These are phyloP conservation scores for Xenops minutus DNA, from an alignment of 2,797 vertebrate genomes.

Conservation along the genomic window DNA sequence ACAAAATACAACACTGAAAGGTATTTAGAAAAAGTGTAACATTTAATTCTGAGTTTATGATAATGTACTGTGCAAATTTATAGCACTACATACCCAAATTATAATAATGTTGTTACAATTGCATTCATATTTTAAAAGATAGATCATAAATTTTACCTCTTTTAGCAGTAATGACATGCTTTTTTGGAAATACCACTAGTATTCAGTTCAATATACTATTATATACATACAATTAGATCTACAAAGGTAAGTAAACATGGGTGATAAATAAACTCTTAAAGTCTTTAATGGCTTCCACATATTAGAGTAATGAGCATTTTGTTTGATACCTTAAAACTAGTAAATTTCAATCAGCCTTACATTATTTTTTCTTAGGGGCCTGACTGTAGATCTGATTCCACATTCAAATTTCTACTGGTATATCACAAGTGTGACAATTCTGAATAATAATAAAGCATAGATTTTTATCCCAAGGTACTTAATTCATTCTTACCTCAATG, in stretches of 20 bases:
- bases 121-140: neutral
- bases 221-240: neutral
- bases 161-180: neutral
- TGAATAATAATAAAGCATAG: neutral
- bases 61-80: neutral
- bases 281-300: neutral
- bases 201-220: neutral
- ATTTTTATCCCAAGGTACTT: neutral
- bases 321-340: neutral
- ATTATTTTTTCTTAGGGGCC: neutral
- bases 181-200: neutral
- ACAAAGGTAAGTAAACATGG: neutral
- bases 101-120: neutral
- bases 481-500: constrained; percentile 78
- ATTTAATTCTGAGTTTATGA: neutral
- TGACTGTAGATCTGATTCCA: neutral
- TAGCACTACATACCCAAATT: neutral
- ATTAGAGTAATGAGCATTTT: neutral
- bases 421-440: neutral
- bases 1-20: neutral
- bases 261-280: neutral
- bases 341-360: neutral
- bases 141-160: neutral
- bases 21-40: neutral
- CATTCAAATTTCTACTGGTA: neutral